Base-by-base conservation (phyloP, 2,797 vertebrate species). In the Anguilla megastoma region DNA sequence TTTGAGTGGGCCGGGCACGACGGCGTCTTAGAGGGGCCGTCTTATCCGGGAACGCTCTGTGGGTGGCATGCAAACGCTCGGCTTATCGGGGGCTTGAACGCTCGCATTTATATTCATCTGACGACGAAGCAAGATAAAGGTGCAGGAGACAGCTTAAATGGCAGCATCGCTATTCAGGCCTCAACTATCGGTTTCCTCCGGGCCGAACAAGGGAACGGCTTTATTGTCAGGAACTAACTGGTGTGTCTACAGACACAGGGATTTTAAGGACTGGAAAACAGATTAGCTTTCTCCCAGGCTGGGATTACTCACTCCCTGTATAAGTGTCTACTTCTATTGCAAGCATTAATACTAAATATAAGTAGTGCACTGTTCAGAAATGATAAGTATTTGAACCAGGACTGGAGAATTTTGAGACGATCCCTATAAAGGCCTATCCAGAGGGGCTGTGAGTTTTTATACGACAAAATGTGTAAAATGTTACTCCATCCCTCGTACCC, bases 161-260 rank as follows among this genome's bases (percentile, higher is more conserved):
- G 74, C 36, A 79, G 6, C 27, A 45, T 79, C 74, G 7, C 33
- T 16, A 41, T 36, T 76, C 71, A 36, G 30, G 21, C 4, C 71
- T 21, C 14, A 45, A 79, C 4, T 1, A 6, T 16, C 30, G 18
- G 30, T 16, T 33, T 36, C 30, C 8, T 71, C 27, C 2, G 12
- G 27, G 58, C 14, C 10, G 30, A 76, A 33, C 71, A 1, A 76
- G 71, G 33, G 71, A 76, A 14, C 16, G 5, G 33, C 30, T 76
- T 16, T 4, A 76, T 6, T 36, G 30, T 18, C 71, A 76, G 71
- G 1, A 16, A 3, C n/a, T 76, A 76, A 76, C 93, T 92, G 92
- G 93, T 94, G 93, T 88, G 87, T 91, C 93, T 93, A 41, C 27
- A 36, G 30, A 76, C 71, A 41, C 16, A 3, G 71, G 33, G 33